Percentiles rank a stretch among this genome's conserved stretches.
phyloP scores from a whole-genome alignment of 2,797 vertebrate genomes.

The Erpetoichthys calabaricus region DNA sequence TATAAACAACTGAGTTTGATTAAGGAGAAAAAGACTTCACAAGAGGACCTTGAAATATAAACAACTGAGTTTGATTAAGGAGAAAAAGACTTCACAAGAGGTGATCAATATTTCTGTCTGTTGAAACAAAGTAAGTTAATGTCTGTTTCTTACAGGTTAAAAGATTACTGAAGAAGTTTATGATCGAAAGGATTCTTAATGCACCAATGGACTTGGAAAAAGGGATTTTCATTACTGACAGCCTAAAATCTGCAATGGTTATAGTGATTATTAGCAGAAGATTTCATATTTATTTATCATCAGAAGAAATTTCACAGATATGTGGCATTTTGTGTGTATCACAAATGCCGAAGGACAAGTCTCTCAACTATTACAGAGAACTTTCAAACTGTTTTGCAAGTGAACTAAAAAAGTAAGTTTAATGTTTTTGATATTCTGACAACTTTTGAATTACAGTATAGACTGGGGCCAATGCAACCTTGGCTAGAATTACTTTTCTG shows the following conservation, averaged over 20 bases:
- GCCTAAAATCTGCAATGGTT: conserved; percentile 48
- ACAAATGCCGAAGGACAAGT: conserved; percentile 13
- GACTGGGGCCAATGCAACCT: too few relatives aligned
- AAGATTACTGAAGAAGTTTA: conserved; percentile 36
- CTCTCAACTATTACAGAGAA: conserved; percentile 29
- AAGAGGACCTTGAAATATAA: too few relatives aligned
- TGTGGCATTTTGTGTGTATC: conserved; percentile 48
- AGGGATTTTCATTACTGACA: conserved; percentile 24
- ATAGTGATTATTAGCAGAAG: conserved; percentile 15
- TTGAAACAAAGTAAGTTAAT: too few relatives aligned
- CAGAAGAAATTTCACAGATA: conserved; percentile 8
- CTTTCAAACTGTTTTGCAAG: conserved; percentile 22
- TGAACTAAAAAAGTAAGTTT: conserved; percentile 30
- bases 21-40: too few relatives aligned
- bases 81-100: too few relatives aligned
- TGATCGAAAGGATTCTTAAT: conserved; percentile 27
- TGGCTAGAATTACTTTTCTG: too few relatives aligned
- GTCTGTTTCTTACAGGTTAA: conserved; percentile 41
- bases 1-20: too few relatives aligned
- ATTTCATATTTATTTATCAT: accelerated
- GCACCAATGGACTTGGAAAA: conserved; percentile 5
- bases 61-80: too few relatives aligned
- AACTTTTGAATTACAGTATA: too few relatives aligned
- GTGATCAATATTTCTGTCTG: too few relatives aligned
- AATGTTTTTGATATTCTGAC: too few relatives aligned